These are phyloP conservation scores for Paralvinella palmiformis DNA, from an alignment of 1,140 invertebrate genomes.

Conservation along the genomic window DNA sequence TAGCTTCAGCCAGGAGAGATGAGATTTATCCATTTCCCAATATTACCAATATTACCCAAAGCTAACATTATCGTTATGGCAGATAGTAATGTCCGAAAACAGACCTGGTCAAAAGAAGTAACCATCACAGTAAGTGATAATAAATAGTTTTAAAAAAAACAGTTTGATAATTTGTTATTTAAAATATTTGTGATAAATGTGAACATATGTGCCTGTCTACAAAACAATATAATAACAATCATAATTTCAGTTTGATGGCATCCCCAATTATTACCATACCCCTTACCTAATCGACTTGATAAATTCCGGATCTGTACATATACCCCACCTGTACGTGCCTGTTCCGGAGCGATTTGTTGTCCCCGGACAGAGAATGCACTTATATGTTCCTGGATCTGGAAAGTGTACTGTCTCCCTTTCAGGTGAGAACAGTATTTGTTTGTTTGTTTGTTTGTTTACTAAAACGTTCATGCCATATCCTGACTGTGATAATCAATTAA, in stretches of 20 bases:
- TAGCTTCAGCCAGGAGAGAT: constrained; percentile 35
- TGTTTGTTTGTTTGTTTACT: no score
- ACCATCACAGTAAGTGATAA: constrained; percentile 67
- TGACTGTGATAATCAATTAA: no score
- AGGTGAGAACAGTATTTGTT: no score
- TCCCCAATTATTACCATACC: constrained; percentile 85
- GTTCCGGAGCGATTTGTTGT: constrained; percentile 85
- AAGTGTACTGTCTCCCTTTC: constrained; percentile 78
- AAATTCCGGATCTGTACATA: constrained; percentile 82
- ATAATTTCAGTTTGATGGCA: constrained; percentile 69
- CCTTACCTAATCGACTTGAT: constrained; percentile 86
- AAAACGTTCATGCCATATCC: no score
- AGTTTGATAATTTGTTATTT: no score
- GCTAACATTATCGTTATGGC: constrained; percentile 77
- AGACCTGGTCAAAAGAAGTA: constrained; percentile 65
- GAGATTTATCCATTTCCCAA: constrained; percentile 73
- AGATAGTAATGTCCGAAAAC: constrained; percentile 75
- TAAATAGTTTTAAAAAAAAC: no score
- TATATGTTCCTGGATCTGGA: constrained; percentile 90
- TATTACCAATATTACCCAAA: constrained; percentile 81
- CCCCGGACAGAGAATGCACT: constrained; percentile 78
- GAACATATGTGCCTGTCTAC: no score
- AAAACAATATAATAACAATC: no score
- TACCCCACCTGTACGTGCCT: constrained; percentile 92
- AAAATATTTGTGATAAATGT: no score